These are phyloP conservation scores for Drosophila navojoa DNA, from an alignment of 1,140 invertebrate species.

Conservation along the genomic window DNA sequence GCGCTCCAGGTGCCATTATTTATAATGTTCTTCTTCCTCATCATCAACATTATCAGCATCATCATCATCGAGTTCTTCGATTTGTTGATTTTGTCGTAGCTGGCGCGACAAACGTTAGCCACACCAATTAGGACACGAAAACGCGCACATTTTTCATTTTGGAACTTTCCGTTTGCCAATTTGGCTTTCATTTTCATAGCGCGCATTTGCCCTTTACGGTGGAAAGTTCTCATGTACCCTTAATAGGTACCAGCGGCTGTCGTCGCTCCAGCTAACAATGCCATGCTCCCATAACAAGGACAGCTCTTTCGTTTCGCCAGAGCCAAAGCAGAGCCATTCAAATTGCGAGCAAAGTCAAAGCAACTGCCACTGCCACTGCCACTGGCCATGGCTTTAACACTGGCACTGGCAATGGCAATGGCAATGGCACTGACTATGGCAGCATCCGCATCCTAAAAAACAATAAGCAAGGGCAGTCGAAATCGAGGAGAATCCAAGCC, in stretches of 20 bases:
- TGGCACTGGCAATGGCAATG: conserved; percentile 27
- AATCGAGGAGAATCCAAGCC: conserved; percentile 56
- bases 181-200: conserved; percentile 78
- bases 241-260: conserved; percentile 53
- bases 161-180: conserved; percentile 56
- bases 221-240: conserved; percentile 69
- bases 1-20: conserved; percentile 78
- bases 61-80: too few relatives aligned
- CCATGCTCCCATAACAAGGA: conserved; percentile 68
- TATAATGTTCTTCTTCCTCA: conserved; percentile 48
- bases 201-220: conserved; percentile 49
- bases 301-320: conserved; percentile 24
- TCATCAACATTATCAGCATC: too few relatives aligned
- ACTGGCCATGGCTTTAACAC: background rate
- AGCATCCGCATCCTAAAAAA: conserved; percentile 59
- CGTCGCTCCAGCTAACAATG: conserved; percentile 52
- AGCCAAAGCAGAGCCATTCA: conserved; percentile 56
- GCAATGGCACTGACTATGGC: conserved; percentile 28
- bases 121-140: conserved; percentile 73
- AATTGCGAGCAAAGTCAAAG: conserved; percentile 68
- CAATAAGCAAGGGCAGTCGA: conserved; percentile 58
- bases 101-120: conserved; percentile 69
- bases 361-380: conserved; percentile 38
- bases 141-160: conserved; percentile 74
- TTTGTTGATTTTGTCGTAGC: conserved; percentile 4